Percentiles rank a stretch among this genome's conserved stretches.
Conservation (phyloP, 2,888 invertebrate genomes). For the Lymantria dispar region DNA sequence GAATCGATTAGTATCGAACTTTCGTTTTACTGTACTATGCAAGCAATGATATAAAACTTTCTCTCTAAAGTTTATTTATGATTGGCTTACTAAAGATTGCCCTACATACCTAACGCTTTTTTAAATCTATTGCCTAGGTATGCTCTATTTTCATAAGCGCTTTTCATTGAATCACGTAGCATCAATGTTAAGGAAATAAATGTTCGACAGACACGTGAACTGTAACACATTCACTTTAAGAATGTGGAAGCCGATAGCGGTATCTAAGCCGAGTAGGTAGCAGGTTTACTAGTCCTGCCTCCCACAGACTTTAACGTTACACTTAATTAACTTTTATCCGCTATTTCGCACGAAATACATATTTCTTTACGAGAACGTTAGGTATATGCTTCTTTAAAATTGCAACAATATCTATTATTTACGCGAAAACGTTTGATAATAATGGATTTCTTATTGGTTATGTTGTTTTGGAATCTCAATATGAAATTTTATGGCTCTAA, state of each 20-base stretch:
- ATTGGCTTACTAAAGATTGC: constrained; percentile 14
- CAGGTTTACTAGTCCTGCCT: constrained; percentile 29
- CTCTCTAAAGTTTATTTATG: constrained; percentile 31
- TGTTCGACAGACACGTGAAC: constrained; percentile 12
- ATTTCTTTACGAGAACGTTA: constrained; percentile 8
- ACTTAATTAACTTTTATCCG: constrained; percentile 21
- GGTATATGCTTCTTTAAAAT: constrained; percentile 3
- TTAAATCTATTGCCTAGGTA: constrained; percentile 8
- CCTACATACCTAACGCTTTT: constrained; percentile 16
- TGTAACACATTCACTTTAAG: constrained; percentile 23
- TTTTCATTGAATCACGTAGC: constrained; percentile 1
- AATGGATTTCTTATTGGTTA: neutral
- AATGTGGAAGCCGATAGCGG: constrained; percentile 32
- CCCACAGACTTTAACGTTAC: constrained; percentile 17
- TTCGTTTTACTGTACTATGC: constrained; percentile 25
- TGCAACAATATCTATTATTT: constrained; percentile 3
- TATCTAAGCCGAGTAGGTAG: constrained; percentile 28
- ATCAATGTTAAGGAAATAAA: constrained; percentile 11
- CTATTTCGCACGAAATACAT: constrained; percentile 18
- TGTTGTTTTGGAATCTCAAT: neutral
- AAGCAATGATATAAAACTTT: constrained; percentile 23
- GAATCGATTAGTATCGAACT: constrained; percentile 17
- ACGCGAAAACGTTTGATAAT: neutral
- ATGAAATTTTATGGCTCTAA: constrained; percentile 1
- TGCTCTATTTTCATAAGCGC: constrained; percentile 12